Conservation (phyloP, 1,140 invertebrate genomes). For the Phortica variegata region DNA sequence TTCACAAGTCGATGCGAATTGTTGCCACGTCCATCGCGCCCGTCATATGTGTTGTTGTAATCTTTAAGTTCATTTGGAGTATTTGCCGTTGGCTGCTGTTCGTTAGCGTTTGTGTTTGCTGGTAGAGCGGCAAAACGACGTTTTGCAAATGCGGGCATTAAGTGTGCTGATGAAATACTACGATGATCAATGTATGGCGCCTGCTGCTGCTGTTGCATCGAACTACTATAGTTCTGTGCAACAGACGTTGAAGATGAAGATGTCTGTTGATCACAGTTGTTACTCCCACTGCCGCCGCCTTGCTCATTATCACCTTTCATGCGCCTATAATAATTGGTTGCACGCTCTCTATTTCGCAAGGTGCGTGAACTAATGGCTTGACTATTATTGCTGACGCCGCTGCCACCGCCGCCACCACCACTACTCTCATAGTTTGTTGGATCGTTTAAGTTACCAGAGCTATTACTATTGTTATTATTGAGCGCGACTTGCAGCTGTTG, state of each 20-base stretch:
- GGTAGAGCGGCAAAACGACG: constrained; percentile 22
- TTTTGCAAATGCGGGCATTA: constrained; percentile 55
- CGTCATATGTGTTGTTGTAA: not conserved
- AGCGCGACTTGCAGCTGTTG: not conserved
- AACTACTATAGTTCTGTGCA: not conserved
- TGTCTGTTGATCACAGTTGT: constrained; percentile 6
- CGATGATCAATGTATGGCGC: constrained; percentile 40
- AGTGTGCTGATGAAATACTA: constrained; percentile 52
- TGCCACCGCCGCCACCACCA: too few relatives aligned
- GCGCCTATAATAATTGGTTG: constrained; percentile 43
- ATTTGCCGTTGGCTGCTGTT: constrained; percentile 6
- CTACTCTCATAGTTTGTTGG: not conserved
- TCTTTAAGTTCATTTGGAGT: not conserved
- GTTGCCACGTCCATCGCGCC: not conserved
- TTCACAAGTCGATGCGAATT: not conserved
- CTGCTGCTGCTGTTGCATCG: constrained; percentile 8
- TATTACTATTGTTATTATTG: not conserved
- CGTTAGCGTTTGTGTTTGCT: constrained; percentile 5
- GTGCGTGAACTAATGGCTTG: constrained; percentile 14
- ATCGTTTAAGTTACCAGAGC: constrained; percentile 2
- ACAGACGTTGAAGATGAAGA: not conserved
- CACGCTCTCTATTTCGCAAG: constrained; percentile 32
- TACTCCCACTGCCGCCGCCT: constrained; percentile 18
- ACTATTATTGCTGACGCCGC: too few relatives aligned
- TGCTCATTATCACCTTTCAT: constrained; percentile 25